phyloP scores from a whole-genome alignment of 2,888 invertebrate genomes.

The Drosophila acutilabella region DNA sequence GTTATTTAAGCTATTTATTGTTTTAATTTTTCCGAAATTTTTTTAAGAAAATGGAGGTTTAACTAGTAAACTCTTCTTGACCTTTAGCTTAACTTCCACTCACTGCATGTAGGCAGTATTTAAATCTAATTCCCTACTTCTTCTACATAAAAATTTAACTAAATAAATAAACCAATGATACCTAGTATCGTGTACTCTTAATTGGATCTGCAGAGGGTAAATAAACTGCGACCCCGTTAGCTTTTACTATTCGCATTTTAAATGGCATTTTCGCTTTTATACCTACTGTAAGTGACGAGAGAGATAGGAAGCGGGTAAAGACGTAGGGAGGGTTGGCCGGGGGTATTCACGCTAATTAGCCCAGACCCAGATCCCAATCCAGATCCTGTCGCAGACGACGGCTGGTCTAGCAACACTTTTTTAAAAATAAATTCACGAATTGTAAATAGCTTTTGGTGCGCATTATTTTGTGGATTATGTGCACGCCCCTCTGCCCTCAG shows the following conservation, averaged over 20 bases:
- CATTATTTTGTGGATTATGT: conserved; percentile 78
- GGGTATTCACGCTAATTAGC: conserved; percentile 75
- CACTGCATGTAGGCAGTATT: background rate
- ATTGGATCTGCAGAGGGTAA: conserved; percentile 57
- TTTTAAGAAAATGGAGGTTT: no score
- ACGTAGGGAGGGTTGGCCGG: background rate
- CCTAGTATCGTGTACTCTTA: conserved; percentile 36
- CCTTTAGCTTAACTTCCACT: no score
- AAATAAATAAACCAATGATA: conserved; percentile 41
- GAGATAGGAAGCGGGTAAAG: background rate
- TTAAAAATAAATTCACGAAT: conserved; percentile 73
- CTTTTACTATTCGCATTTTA: conserved; percentile 31
- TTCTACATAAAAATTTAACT: conserved; percentile 16
- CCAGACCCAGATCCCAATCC: conserved; percentile 64
- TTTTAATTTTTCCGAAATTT: no score
- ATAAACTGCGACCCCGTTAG: conserved; percentile 41
- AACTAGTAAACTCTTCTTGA: no score
- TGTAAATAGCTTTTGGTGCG: conserved; percentile 75
- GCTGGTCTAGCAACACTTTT: conserved; percentile 31
- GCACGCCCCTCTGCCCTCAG: conserved; percentile 49
- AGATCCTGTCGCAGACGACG: conserved; percentile 48
- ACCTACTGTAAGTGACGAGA: background rate
- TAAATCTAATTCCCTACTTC: background rate
- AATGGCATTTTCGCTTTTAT: conserved; percentile 47
- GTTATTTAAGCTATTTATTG: no score